A percentile compares a stretch with the other conserved stretches of the same genome.
Conservation (phyloP, 2,888 invertebrate genomes). For the Erpobdella octoculata region DNA sequence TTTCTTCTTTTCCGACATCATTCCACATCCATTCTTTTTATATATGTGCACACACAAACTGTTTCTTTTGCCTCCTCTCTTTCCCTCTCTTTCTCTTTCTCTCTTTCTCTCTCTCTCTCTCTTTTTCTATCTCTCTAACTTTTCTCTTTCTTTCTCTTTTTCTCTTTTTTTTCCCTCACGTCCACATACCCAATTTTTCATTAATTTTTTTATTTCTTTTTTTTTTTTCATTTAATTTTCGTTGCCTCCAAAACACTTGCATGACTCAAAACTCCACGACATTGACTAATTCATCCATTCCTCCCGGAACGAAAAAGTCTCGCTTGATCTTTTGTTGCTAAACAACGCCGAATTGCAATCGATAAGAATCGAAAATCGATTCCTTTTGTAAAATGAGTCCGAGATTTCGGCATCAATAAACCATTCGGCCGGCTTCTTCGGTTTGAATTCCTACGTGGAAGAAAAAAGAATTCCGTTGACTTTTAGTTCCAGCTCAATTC, state of each 20-base stretch:
- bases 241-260: too few relatives aligned
- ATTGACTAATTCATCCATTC: background rate
- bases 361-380: slow-evolving; percentile 13
- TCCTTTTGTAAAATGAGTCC: slow-evolving; percentile 10
- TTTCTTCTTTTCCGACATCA: too few relatives aligned
- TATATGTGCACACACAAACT: too few relatives aligned
- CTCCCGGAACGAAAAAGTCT: background rate
- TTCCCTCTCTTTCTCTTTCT: background rate
- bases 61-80: background rate
- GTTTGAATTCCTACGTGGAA: too few relatives aligned
- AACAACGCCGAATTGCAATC: background rate
- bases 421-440: too few relatives aligned
- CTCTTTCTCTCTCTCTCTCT: background rate
- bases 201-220: too few relatives aligned
- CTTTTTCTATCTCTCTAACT: background rate
- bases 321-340: slow-evolving; percentile 4
- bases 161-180: background rate
- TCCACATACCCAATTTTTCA: too few relatives aligned
- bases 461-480: too few relatives aligned
- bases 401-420: slow-evolving; percentile 7
- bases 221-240: too few relatives aligned
- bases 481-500: too few relatives aligned
- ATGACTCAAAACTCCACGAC: too few relatives aligned
- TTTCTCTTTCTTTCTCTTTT: background rate
- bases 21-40: too few relatives aligned